phyloP scores from a whole-genome alignment of 2,113 vertebrate genomes.

The Seriola aureovittata region DNA sequence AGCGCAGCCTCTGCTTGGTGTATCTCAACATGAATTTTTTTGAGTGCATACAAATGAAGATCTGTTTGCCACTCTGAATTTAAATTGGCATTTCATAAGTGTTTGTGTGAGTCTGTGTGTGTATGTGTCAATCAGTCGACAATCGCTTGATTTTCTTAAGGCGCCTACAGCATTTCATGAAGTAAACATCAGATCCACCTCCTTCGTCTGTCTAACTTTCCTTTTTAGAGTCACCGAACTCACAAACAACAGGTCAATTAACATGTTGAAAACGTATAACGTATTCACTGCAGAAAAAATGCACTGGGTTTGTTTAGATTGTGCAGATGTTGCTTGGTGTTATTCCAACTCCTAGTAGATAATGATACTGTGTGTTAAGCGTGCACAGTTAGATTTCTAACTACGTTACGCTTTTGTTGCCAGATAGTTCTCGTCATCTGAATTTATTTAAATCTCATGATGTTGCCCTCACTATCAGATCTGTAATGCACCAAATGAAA shows the following conservation, averaged over 20 bases:
- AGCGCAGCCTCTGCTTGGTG: background rate
- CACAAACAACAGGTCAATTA: background rate
- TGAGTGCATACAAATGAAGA: background rate
- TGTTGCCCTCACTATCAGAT: background rate
- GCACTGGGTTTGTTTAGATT: background rate
- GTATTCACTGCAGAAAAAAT: background rate
- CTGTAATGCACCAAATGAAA: background rate
- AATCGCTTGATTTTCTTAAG: background rate
- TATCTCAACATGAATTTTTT: background rate
- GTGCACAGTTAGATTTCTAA: background rate
- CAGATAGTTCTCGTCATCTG: background rate
- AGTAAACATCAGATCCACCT: background rate
- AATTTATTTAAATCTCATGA: background rate
- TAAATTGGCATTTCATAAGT: background rate
- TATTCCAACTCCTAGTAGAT: background rate
- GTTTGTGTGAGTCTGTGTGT: background rate
- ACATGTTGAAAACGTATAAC: no score
- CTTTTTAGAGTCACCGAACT: background rate
- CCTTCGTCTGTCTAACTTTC: background rate
- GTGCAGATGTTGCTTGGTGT: background rate
- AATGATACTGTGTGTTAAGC: background rate
- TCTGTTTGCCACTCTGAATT: background rate
- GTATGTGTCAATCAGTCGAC: background rate
- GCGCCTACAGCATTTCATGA: background rate
- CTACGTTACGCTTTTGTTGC: background rate